Evolutionary conservation across 2,888 invertebrate species (phyloP), one percentile per base, ranked within the genome.

Genomic region (Sphaerophoria taeniata): DNA sequence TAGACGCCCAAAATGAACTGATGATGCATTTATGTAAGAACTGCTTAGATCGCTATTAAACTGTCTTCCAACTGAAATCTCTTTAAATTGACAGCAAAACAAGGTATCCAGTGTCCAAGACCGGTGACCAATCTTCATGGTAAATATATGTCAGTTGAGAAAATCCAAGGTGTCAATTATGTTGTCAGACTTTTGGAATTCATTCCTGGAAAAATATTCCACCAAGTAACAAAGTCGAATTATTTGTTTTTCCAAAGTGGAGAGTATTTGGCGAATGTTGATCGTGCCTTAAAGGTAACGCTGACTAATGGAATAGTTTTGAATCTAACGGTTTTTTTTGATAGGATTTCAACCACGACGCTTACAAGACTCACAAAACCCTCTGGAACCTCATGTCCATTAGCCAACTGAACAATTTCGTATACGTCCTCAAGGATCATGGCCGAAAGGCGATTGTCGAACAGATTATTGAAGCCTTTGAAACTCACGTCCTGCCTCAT

Each of bases 341-440:
- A n/a, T n/a, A 96, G 95, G 93, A 93, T 87, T 97, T 97, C 91
- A 92, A 94, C 84, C 96, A 97, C 91, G 93, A 95, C 0, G 96
- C 94, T 0, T 95, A 95, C 87, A 93, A 94, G 4, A 91, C 92
- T 2, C 94, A 95, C 80, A 93, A 93, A 87, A 94, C 94, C n/a
- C 90, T 96, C 12, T 98, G 98, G 98, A 95, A 95, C 94, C 90
- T 98, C 87, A 93, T 93, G 5, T 94, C 94, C 51, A 93, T 96
- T 0, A 95, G 96, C 0, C 93, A 95, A 56, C 90, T 98, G 24
- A 93, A 93, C 0, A 94, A 96, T 84, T 97, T 96, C 90, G 91
- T 95, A 7, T 94, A 94, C 89, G 96, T 94, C 7, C 92, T 98
- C 58, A 93, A 94, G 87, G 95, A 96, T 88, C 90, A 93, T 3